Evolutionary conservation across 2,113 vertebrate species (phyloP).

Genomic region (Synchiropus splendidus): DNA sequence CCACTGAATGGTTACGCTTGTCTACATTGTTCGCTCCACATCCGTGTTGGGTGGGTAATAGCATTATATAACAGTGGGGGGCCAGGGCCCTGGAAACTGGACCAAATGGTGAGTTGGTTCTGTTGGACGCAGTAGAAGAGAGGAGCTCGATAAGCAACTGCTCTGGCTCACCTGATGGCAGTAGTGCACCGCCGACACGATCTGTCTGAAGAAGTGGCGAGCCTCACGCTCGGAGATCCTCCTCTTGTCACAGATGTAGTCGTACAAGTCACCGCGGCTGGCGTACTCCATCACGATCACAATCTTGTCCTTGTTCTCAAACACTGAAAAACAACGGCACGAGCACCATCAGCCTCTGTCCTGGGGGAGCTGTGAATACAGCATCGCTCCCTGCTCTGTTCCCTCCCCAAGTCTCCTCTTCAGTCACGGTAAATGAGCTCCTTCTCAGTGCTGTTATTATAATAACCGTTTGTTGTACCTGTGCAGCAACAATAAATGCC

Average conservation of each 20-base stretch:
- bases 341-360: no score
- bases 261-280: slow-evolving; percentile 87
- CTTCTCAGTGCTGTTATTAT: no score
- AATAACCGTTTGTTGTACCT: no score
- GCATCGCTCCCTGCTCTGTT: no score
- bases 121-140: slow-evolving; percentile 1
- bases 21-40: slow-evolving; percentile 33
- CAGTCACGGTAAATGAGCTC: no score
- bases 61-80: slow-evolving; percentile 46
- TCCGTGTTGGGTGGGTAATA: slow-evolving; percentile 34
- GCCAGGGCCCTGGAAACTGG: slow-evolving; percentile 12
- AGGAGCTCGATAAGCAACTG: slow-evolving; percentile 3
- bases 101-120: slow-evolving; percentile 1
- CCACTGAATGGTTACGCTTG: slow-evolving; percentile 38
- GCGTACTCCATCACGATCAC: slow-evolving; percentile 98
- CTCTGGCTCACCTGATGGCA: slow-evolving; percentile 78
- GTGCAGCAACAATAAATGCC: no score
- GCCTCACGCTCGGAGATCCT: slow-evolving; percentile 76
- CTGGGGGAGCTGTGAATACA: no score
- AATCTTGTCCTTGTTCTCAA: slow-evolving; percentile 94
- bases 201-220: slow-evolving; percentile 87
- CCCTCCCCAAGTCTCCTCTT: no score
- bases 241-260: slow-evolving; percentile 82
- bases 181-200: slow-evolving; percentile 87
- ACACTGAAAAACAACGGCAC: slow-evolving; percentile 65